These are phyloP conservation scores for Leptodactylus fallax DNA, from an alignment of 2,797 vertebrate species.

Conservation along the genomic window DNA sequence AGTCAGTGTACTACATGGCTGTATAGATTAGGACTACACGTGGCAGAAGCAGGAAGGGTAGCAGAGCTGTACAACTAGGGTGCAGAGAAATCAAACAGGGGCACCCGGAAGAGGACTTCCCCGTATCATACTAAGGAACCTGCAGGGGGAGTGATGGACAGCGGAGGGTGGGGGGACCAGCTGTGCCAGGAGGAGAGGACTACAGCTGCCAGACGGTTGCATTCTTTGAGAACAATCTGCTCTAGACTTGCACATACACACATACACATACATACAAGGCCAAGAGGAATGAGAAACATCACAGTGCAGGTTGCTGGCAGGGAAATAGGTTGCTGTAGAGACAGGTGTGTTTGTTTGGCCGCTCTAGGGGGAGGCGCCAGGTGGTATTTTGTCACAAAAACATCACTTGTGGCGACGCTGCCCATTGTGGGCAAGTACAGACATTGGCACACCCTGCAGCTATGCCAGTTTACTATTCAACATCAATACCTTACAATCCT, in stretches of 20 bases:
- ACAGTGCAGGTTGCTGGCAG: constrained; percentile 41
- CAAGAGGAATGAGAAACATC: constrained; percentile 43
- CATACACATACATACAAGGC: constrained; percentile 74
- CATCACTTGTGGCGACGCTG: constrained; percentile 31
- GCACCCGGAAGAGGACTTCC: constrained; percentile 26
- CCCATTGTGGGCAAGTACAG: background rate
- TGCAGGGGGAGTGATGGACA: constrained; percentile 58
- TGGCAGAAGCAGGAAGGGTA: background rate
- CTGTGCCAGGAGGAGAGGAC: constrained; percentile 76
- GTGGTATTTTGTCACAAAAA: constrained; percentile 42
- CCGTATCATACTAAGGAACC: constrained; percentile 24
- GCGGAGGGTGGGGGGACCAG: constrained; percentile 67
- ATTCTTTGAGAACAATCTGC: constrained; percentile 66
- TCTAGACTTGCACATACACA: constrained; percentile 79
- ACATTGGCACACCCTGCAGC: constrained; percentile 10
- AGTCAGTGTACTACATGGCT: background rate
- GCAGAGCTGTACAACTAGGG: background rate
- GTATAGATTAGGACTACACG: background rate
- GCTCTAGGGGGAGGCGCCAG: constrained; percentile 22
- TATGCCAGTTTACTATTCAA: too few species aligned
- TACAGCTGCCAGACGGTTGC: constrained; percentile 79
- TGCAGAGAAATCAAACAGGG: background rate
- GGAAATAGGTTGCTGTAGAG: constrained; percentile 43
- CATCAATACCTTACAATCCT: too few species aligned
- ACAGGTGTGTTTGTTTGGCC: constrained; percentile 62